A percentile compares a stretch with the other conserved stretches of the same genome.
Evolutionary conservation across 2,113 vertebrate genomes (phyloP).

Genomic region (Physeter macrocephalus): DNA sequence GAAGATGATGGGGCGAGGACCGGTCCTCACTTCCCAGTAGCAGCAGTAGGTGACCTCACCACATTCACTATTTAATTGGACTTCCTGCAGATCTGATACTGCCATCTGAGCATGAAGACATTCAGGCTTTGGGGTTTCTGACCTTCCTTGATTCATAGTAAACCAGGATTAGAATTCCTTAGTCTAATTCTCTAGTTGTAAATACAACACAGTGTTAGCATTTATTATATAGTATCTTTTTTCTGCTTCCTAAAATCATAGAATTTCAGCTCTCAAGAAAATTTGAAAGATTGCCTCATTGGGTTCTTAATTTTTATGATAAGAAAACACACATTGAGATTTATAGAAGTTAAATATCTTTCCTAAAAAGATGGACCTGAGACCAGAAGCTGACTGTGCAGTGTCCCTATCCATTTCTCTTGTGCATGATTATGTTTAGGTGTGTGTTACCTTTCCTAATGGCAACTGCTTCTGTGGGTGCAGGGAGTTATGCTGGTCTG

Average conservation of each 20-base stretch:
- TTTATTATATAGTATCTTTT: background rate
- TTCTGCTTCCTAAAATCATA: background rate
- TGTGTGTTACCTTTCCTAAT: background rate
- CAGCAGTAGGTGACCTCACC: background rate
- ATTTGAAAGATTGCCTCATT: background rate
- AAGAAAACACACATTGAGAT: background rate
- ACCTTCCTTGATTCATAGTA: background rate
- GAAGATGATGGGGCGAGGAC: background rate
- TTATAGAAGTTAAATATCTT: background rate
- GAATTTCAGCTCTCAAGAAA: background rate
- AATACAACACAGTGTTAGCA: background rate
- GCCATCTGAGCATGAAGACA: accelerated
- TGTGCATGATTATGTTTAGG: background rate
- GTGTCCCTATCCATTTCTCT: accelerated
- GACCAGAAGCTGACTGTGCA: background rate
- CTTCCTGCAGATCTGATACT: background rate
- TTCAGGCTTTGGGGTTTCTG: background rate
- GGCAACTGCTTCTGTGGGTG: background rate
- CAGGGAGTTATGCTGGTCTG: background rate
- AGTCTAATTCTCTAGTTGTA: background rate
- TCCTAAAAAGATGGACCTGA: background rate
- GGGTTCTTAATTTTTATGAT: background rate
- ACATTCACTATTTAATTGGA: background rate
- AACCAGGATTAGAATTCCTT: background rate
- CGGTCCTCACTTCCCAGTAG: background rate